A percentile compares a stretch with the other conserved stretches of the same genome.
phyloP scores from a whole-genome alignment of 1,140 invertebrate genomes.

The Magallana gigas region DNA sequence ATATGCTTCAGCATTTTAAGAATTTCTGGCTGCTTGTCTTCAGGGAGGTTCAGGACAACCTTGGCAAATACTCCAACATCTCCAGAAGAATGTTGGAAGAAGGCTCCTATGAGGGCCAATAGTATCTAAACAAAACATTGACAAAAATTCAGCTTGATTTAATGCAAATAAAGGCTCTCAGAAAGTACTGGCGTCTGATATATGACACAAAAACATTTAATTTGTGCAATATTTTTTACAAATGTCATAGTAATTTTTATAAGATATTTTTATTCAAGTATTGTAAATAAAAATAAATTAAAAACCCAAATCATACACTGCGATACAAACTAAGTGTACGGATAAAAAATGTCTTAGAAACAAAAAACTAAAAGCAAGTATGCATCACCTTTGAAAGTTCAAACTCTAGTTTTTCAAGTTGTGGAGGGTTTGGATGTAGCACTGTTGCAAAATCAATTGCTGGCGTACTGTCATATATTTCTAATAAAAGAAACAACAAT shows the following conservation, averaged over 20 bases:
- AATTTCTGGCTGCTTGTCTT: neutral
- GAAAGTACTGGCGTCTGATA: too few species aligned
- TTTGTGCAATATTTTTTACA: too few species aligned
- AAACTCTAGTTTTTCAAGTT: constrained; percentile 12
- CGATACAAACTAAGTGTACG: too few species aligned
- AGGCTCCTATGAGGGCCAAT: neutral
- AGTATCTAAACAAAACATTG: neutral
- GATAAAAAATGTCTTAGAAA: too few species aligned
- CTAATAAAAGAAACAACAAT: neutral
- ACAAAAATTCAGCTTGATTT: too few species aligned
- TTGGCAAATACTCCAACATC: neutral
- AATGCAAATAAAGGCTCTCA: too few species aligned
- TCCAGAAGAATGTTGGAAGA: neutral
- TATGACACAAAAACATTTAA: too few species aligned
- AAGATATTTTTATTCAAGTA: too few species aligned
- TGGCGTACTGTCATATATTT: neutral
- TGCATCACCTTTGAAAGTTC: constrained; percentile 1
- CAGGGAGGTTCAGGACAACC: neutral
- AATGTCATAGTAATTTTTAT: too few species aligned
- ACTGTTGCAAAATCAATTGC: neutral
- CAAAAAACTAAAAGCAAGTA: too few species aligned
- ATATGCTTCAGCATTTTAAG: neutral
- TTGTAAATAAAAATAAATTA: too few species aligned
- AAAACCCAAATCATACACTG: too few species aligned
- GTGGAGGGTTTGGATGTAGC: neutral